Conservation (phyloP, 2,113 vertebrate genomes). For the Crotalus tigris region DNA sequence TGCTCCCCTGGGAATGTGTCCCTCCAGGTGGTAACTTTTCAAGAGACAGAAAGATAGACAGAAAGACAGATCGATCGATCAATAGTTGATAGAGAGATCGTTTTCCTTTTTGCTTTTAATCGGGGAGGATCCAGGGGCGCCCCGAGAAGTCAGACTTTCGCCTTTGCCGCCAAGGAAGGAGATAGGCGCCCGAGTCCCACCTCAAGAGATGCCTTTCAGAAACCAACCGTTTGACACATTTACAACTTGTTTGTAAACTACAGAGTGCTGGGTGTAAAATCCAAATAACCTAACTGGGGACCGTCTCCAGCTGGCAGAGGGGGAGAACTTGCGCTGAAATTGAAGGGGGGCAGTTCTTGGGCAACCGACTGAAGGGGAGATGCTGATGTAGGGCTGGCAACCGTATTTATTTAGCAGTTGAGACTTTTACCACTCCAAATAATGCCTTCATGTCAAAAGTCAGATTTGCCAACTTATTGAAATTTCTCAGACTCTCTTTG, state of each 20-base stretch:
- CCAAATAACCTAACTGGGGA: background rate
- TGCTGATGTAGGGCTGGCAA: background rate
- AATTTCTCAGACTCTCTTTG: background rate
- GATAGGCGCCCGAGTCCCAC: background rate
- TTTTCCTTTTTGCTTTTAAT: background rate
- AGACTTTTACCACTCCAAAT: background rate
- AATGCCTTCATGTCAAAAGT: background rate
- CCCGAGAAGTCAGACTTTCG: background rate
- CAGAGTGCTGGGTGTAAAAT: background rate
- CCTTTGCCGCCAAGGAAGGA: background rate
- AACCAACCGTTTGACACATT: background rate
- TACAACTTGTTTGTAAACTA: background rate
- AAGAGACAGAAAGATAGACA: background rate
- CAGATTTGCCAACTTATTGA: background rate
- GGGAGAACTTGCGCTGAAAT: background rate
- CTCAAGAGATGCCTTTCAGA: background rate
- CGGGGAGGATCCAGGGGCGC: background rate
- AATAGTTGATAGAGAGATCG: background rate
- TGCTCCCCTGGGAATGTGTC: background rate
- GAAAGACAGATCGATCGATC: background rate
- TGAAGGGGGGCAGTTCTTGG: background rate
- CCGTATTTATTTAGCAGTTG: background rate
- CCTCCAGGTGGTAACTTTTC: background rate
- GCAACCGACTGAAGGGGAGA: background rate
- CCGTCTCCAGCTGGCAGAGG: background rate